Conservation (phyloP, 1,140 invertebrate species). For the Sinella curviseta region DNA sequence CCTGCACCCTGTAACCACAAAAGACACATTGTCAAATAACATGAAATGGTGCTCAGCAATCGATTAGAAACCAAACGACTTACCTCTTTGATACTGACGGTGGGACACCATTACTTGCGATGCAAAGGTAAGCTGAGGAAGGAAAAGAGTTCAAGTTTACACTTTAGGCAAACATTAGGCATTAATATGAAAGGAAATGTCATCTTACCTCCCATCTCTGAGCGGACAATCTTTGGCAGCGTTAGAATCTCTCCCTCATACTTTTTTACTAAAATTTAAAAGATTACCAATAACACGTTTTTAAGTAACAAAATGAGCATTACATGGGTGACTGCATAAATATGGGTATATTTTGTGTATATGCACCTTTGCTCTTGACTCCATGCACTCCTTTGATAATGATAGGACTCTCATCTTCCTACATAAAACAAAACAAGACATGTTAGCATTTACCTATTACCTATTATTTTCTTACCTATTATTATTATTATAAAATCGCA, state of each 20-base stretch:
- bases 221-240: slow-evolving; percentile 75
- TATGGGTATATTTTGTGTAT: not conserved
- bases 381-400: slow-evolving; percentile 67
- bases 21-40: slow-evolving; percentile 1
- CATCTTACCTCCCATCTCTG: slow-evolving; percentile 73
- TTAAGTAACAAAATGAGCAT: too few species aligned
- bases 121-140: slow-evolving; percentile 69
- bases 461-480: too few species aligned
- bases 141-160: not conserved
- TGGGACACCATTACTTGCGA: slow-evolving; percentile 74
- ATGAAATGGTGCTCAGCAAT: not conserved
- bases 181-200: too few species aligned
- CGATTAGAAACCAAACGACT: too few species aligned
- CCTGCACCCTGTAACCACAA: slow-evolving; percentile 73
- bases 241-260: slow-evolving; percentile 74
- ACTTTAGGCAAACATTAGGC: not conserved
- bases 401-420: slow-evolving; percentile 80
- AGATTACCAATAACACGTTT: slow-evolving; percentile 34
- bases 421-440: too few species aligned
- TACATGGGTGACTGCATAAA: too few species aligned
- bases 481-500: too few species aligned
- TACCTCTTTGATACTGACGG: slow-evolving; percentile 73
- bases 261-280: slow-evolving; percentile 61
- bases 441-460: too few species aligned
- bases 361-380: slow-evolving; percentile 69